Base-by-base conservation (phyloP, 2,113 vertebrate species). In the Mastomys natalensis region DNA sequence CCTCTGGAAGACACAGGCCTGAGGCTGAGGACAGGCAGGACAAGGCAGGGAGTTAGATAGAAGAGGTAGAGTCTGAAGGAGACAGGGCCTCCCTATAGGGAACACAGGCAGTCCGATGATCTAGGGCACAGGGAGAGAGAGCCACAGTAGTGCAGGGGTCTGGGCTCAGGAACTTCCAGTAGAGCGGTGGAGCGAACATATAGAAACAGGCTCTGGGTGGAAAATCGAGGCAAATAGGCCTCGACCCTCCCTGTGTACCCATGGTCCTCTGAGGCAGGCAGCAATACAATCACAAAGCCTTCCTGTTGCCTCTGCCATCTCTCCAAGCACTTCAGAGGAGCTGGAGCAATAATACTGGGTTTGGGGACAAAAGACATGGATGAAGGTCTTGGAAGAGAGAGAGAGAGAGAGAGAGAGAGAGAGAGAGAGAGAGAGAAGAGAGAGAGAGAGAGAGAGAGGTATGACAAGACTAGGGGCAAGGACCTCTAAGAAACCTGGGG, bases 261-360 rank as follows among this genome's bases (percentile, higher is more conserved):
- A 22, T 2, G 1, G 7, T 3, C 24, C 34, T 48, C 84, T 1
- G 0, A 0, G 6, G 37, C n/a, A 7, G 45, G 51, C 3, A 29
- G 4, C 6, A 1, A 1, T 80, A 7, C 0, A 0, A 4, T 0
- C 2, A 2, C 0, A 40, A 24, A 22, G 17, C n/a, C 17, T 1
- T 2, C 0, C 11, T 51, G 31, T 26, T 0, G 2, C 43, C 3
- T 13, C 11, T 85, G 34, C 40, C 1, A 0, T 19, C 0, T 0
- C 5, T 22, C 62, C 0, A 45, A 22, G 15, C 2, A 0, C 16
- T 17, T 31, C 1, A 0, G 19, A 62, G 1, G 24, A 5, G 11
- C 21, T 2, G 0, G n/a, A 22, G 11, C 9, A 4, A 15, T 51
- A 11, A 6, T 21, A 24, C 43, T 48, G n/a, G 40, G 1, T 21